Evolutionary conservation across 2,113 vertebrate species (phyloP).

Genomic region (Caracal caracal): DNA sequence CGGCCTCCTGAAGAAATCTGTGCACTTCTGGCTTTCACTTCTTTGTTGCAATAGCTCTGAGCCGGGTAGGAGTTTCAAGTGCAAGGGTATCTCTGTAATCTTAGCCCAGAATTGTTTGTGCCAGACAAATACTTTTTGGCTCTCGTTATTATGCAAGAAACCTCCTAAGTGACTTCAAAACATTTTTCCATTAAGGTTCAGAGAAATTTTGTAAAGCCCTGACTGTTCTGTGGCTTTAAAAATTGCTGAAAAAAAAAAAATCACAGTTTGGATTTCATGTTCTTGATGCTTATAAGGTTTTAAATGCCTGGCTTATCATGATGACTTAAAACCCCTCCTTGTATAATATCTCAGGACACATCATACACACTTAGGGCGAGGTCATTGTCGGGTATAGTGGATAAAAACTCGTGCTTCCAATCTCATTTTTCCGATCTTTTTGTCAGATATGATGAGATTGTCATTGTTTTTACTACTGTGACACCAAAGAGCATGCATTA

Average conservation of each 20-base stretch:
- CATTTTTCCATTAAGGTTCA: slow-evolving; percentile 35
- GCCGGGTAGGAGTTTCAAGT: slow-evolving; percentile 4
- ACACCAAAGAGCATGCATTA: neutral
- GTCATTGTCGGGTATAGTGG: neutral
- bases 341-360: neutral
- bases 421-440: neutral
- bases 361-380: neutral
- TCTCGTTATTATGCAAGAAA: slow-evolving; percentile 58
- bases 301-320: neutral
- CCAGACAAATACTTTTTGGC: slow-evolving; percentile 43
- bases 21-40: neutral
- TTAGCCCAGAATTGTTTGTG: slow-evolving; percentile 37
- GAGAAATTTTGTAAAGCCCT: slow-evolving; percentile 16
- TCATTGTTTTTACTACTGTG: neutral
- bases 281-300: neutral
- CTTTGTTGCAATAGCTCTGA: neutral
- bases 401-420: neutral
- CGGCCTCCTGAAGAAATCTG: neutral
- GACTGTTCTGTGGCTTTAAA: neutral
- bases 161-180: slow-evolving; percentile 48
- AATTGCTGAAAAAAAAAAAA: neutral
- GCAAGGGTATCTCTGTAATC: slow-evolving; percentile 26
- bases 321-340: neutral
- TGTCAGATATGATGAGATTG: neutral
- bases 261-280: neutral